Evolutionary conservation across 1,140 invertebrate genomes (phyloP).

Genomic region (Aphelenchoides besseyi): DNA sequence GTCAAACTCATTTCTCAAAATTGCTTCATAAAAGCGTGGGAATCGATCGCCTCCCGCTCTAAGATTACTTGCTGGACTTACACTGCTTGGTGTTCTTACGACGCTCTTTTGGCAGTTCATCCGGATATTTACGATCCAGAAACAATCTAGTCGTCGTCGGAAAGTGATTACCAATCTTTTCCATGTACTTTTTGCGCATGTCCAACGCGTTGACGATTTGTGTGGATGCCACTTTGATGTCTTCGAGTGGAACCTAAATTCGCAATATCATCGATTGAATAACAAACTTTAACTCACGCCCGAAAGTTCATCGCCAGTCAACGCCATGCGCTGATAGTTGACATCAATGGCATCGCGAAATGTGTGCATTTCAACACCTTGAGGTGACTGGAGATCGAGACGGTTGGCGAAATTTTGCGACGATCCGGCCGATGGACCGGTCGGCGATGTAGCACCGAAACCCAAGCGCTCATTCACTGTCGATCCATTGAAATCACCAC

Average conservation of each 20-base stretch:
- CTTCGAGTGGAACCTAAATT: conserved; percentile 61
- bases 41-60: too few relatives aligned
- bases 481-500: neutral
- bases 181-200: conserved; percentile 59
- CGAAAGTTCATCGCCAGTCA: conserved; percentile 61
- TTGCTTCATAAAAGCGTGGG: too few relatives aligned
- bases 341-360: conserved; percentile 62
- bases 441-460: neutral
- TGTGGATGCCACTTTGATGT: conserved; percentile 49
- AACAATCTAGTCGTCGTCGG: conserved; percentile 57
- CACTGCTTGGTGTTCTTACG: conserved; percentile 59
- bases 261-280: too few relatives aligned
- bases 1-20: too few relatives aligned
- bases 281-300: conserved; percentile 53
- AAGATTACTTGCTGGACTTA: too few relatives aligned
- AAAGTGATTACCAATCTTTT: conserved; percentile 53
- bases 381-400: conserved; percentile 40
- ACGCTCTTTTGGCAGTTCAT: conserved; percentile 56
- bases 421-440: neutral
- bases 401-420: neutral
- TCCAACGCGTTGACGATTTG: conserved; percentile 54
- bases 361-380: conserved; percentile 56
- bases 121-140: conserved; percentile 52
- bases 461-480: conserved; percentile 3
- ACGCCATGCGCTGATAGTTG: conserved; percentile 62